phyloP scores from a whole-genome alignment of 2,113 vertebrate species.

The Dicrurus megarhynchus region DNA sequence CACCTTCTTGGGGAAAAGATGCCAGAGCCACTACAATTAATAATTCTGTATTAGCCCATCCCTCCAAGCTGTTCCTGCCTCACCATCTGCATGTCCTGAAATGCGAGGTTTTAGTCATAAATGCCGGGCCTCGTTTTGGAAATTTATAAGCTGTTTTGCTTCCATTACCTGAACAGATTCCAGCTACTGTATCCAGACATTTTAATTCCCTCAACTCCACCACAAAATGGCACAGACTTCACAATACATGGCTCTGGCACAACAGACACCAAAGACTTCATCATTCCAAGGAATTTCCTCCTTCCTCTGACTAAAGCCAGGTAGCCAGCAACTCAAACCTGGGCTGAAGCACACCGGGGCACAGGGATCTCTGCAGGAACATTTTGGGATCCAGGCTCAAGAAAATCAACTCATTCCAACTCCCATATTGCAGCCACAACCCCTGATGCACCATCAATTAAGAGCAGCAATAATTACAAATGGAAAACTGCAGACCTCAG shows the following conservation, averaged over 20 bases:
- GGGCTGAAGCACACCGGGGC: background rate
- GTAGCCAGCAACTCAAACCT: background rate
- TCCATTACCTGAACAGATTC: conserved; percentile 51
- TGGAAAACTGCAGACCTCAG: conserved; percentile 69
- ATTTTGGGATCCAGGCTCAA: background rate
- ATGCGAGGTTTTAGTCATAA: conserved; percentile 61
- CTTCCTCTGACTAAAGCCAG: background rate
- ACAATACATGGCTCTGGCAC: accelerated
- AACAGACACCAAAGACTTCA: accelerated
- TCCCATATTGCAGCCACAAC: conserved; percentile 68
- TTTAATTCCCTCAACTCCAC: background rate
- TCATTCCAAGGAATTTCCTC: background rate
- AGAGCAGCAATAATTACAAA: conserved; percentile 75
- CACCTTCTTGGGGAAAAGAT: background rate
- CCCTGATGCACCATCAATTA: conserved; percentile 74
- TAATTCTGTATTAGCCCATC: conserved; percentile 42
- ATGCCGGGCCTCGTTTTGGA: conserved; percentile 50
- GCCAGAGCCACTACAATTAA: background rate
- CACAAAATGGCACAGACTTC: accelerated
- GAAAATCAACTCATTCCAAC: conserved; percentile 25
- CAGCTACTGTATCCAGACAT: background rate
- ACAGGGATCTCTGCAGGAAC: background rate
- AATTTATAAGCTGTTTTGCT: conserved; percentile 31
- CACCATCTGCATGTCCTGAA: conserved; percentile 61
- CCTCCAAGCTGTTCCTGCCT: conserved; percentile 61